These are phyloP conservation scores for Chrysodeixis includens DNA, from an alignment of 2,888 invertebrate species.

Conservation along the genomic window DNA sequence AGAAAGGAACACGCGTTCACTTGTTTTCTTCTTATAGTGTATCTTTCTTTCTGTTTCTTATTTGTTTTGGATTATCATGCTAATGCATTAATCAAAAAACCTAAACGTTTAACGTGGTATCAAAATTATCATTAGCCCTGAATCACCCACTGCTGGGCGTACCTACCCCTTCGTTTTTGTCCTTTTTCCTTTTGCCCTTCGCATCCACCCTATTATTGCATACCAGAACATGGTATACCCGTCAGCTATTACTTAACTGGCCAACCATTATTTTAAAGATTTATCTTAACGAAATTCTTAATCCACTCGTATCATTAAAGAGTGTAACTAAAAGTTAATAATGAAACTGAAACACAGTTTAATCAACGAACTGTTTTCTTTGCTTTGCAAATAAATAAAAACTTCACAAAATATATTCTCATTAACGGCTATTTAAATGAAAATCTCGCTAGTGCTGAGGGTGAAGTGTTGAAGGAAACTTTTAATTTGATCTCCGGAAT, in stretches of 20 bases:
- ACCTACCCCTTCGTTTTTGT: no score
- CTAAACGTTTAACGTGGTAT: no score
- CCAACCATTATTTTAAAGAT: no score
- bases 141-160: no score
- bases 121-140: no score
- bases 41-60: neutral
- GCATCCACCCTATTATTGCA: no score
- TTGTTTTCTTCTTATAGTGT: neutral
- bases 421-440: conserved; percentile 55
- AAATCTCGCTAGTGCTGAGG: conserved; percentile 48
- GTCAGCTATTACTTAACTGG: no score
- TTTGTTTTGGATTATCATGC: no score
- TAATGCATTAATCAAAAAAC: no score
- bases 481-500: conserved; percentile 68
- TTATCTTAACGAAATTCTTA: no score
- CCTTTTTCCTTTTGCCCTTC: no score
- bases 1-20: neutral
- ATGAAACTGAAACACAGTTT: conserved; percentile 17
- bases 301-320: neutral
- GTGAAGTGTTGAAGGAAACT: conserved; percentile 57
- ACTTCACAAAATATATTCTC: conserved; percentile 46
- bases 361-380: conserved; percentile 33
- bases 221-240: no score
- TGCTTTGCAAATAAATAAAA: conserved; percentile 32
- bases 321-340: neutral